A percentile compares a stretch with the other conserved stretches of the same genome.
Conservation (phyloP, 1,140 invertebrate genomes). For the Saxidomus purpurata region DNA sequence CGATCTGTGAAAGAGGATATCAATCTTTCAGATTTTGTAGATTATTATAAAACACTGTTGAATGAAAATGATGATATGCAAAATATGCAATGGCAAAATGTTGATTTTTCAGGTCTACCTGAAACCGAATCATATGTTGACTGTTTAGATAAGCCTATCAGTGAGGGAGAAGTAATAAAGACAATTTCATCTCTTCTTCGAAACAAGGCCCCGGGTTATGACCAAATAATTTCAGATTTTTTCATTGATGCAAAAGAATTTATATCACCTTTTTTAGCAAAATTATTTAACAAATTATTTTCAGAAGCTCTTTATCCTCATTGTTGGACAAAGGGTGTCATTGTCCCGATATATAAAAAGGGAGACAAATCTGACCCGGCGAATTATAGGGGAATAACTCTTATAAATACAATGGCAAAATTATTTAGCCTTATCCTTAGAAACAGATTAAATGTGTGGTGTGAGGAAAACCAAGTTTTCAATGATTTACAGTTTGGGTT, state of each 20-base stretch:
- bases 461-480: too few species aligned
- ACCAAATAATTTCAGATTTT: not conserved
- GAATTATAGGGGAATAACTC: conserved; percentile 1
- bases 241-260: conserved; percentile 34
- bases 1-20: not conserved
- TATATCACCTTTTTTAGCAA: not conserved
- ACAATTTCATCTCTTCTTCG: not conserved
- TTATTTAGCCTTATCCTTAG: too few species aligned
- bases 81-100: too few species aligned
- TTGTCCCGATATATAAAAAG: conserved; percentile 26
- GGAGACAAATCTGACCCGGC: not conserved
- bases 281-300: conserved; percentile 34
- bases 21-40: not conserved
- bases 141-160: not conserved
- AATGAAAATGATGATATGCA: not conserved
- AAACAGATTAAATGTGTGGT: too few species aligned
- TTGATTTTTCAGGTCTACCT: not conserved
- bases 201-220: not conserved
- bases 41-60: not conserved
- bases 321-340: not conserved
- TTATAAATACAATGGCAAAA: not conserved
- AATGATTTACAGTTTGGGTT: too few species aligned
- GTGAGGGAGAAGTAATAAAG: not conserved
- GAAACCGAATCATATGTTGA: not conserved
- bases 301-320: not conserved